A percentile compares a stretch with the other conserved stretches of the same genome.
These are phyloP conservation scores for Premnoplex brunnescens DNA, from an alignment of 2,797 vertebrate species.

Conservation along the genomic window DNA sequence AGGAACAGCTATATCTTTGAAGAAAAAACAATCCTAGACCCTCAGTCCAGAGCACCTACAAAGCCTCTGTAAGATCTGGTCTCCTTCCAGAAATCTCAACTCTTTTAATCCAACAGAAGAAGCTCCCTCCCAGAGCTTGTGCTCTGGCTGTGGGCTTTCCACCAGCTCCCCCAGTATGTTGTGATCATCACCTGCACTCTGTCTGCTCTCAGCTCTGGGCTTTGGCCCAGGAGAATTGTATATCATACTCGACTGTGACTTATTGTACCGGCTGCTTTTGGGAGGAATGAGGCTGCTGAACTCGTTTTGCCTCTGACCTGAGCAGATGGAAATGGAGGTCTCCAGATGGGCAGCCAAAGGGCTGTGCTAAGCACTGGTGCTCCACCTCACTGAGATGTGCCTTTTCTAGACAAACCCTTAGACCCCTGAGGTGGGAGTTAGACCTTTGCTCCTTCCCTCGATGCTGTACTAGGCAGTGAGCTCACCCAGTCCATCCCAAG, in stretches of 20 bases:
- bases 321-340: background rate
- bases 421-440: rapidly evolving
- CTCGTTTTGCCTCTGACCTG: conserved; percentile 30
- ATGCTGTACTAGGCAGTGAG: background rate
- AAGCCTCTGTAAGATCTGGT: background rate
- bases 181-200: background rate
- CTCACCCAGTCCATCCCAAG: background rate
- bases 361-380: background rate
- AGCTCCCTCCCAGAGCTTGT: background rate
- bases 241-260: background rate
- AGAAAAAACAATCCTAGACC: background rate
- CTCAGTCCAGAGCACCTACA: background rate
- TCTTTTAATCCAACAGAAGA: background rate
- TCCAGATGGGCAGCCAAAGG: background rate
- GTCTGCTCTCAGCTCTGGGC: background rate
- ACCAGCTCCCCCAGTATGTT: background rate
- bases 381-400: background rate
- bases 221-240: background rate
- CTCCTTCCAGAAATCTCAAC: background rate
- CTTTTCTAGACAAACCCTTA: background rate
- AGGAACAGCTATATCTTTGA: background rate
- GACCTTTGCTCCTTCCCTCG: background rate
- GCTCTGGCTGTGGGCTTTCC: background rate
- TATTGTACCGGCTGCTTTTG: background rate
- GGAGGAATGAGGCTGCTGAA: background rate